Evolutionary conservation across 2,888 invertebrate species (phyloP).

Genomic region (Tipula unca): DNA sequence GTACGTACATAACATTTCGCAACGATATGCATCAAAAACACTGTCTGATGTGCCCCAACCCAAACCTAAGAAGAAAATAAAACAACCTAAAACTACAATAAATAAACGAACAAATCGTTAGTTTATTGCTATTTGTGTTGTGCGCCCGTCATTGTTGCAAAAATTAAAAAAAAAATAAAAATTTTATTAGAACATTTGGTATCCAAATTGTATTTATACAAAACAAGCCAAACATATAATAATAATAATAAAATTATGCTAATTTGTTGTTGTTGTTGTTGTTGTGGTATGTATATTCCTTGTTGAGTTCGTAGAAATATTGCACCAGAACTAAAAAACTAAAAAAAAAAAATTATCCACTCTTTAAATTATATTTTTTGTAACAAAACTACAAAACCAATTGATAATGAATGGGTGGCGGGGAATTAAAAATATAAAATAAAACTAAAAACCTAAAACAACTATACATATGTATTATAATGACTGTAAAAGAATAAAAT

Average conservation of each 20-base stretch:
- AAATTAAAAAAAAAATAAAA: no score
- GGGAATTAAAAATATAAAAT: not conserved
- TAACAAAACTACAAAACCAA: constrained; percentile 8
- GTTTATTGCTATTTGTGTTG: not conserved
- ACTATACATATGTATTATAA: not conserved
- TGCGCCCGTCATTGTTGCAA: not conserved
- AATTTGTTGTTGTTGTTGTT: not conserved
- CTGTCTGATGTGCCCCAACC: not conserved
- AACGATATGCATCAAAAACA: not conserved
- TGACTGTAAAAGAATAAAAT: not conserved
- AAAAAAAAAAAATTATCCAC: not conserved
- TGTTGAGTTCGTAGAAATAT: constrained; percentile 8
- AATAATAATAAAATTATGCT: constrained; percentile 2
- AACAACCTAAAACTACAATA: not conserved
- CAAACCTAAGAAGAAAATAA: not conserved
- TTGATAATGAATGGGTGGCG: constrained; percentile 14
- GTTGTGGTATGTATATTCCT: not conserved
- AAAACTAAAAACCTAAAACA: not conserved
- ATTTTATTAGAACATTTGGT: not conserved
- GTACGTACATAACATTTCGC: no score
- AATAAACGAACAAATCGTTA: not conserved
- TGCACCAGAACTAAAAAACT: not conserved
- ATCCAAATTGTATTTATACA: not conserved
- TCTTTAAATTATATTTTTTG: not conserved
- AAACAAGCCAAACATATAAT: not conserved